Conservation (phyloP, 2,888 invertebrate species). For the Tupiocoris notatus region DNA sequence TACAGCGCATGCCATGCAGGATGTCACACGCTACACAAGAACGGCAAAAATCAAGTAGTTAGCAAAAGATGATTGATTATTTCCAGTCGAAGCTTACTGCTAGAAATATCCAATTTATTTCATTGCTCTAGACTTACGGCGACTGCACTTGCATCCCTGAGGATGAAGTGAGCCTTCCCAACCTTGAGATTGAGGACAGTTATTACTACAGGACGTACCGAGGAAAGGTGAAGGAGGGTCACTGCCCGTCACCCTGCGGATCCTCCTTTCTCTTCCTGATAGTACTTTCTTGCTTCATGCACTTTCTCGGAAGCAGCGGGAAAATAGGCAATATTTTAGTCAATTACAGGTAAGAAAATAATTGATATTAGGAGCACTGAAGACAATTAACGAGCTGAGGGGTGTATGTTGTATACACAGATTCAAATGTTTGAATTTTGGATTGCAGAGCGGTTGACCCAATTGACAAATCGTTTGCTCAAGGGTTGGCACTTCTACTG, state of each 20-base stretch:
- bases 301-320: conserved; percentile 64
- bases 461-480: conserved; percentile 65
- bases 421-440: not conserved
- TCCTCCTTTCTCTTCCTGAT: conserved; percentile 57
- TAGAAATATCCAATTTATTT: not conserved
- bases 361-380: not conserved
- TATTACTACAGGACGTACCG: conserved; percentile 39
- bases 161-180: conserved; percentile 39
- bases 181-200: not conserved
- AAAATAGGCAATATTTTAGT: conserved; percentile 66
- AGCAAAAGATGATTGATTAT: not conserved
- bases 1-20: conserved; percentile 76
- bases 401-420: too few relatives aligned
- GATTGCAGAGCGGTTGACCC: conserved; percentile 59
- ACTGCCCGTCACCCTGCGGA: conserved; percentile 57
- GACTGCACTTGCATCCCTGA: conserved; percentile 52
- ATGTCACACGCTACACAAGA: conserved; percentile 56
- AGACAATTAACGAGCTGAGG: not conserved
- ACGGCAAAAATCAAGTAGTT: conserved; percentile 52
- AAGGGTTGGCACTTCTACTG: conserved; percentile 63
- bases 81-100: not conserved
- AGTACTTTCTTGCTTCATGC: conserved; percentile 58
- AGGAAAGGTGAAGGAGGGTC: conserved; percentile 53
- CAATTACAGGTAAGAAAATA: conserved; percentile 58
- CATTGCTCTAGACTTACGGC: conserved; percentile 52